Evolutionary conservation across 2,113 vertebrate genomes (phyloP).

Genomic region (Chitala chitala): DNA sequence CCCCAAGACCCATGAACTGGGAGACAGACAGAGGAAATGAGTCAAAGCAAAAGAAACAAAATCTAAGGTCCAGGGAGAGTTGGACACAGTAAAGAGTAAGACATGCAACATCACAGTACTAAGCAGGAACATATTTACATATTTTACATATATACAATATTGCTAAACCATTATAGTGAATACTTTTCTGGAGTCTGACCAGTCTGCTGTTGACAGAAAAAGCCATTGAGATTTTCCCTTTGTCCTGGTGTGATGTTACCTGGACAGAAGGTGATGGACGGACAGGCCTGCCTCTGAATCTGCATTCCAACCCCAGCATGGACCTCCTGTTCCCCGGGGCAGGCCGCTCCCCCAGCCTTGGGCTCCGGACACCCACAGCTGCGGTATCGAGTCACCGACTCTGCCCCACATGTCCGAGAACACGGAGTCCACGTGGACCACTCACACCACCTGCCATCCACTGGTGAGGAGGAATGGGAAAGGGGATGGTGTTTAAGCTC

Average conservation of each 20-base stretch:
- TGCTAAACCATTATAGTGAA: too few species aligned
- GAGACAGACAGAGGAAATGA: neutral
- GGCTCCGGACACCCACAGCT: slow-evolving; percentile 73
- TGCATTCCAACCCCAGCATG: slow-evolving; percentile 60
- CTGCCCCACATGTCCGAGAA: slow-evolving; percentile 70
- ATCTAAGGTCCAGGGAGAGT: neutral
- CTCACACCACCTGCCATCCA: slow-evolving; percentile 73
- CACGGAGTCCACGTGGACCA: slow-evolving; percentile 79
- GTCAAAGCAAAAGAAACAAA: slow-evolving; percentile 16
- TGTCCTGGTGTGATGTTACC: slow-evolving; percentile 45
- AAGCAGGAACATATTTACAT: too few species aligned
- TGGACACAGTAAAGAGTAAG: neutral
- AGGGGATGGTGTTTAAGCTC: too few species aligned
- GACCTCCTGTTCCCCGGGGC: slow-evolving; percentile 54
- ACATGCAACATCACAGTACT: neutral
- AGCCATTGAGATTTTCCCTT: neutral
- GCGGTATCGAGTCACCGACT: slow-evolving; percentile 68
- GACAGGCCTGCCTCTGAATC: slow-evolving; percentile 66
- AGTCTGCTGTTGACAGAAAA: neutral
- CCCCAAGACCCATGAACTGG: slow-evolving; percentile 75
- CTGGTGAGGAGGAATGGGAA: slow-evolving; percentile 41
- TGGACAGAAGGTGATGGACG: slow-evolving; percentile 65
- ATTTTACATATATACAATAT: too few species aligned
- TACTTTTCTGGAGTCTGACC: too few species aligned
- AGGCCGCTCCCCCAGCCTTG: slow-evolving; percentile 52